These are phyloP conservation scores for Rhabdomys dilectus DNA, from an alignment of 2,113 vertebrate genomes.

Conservation along the genomic window DNA sequence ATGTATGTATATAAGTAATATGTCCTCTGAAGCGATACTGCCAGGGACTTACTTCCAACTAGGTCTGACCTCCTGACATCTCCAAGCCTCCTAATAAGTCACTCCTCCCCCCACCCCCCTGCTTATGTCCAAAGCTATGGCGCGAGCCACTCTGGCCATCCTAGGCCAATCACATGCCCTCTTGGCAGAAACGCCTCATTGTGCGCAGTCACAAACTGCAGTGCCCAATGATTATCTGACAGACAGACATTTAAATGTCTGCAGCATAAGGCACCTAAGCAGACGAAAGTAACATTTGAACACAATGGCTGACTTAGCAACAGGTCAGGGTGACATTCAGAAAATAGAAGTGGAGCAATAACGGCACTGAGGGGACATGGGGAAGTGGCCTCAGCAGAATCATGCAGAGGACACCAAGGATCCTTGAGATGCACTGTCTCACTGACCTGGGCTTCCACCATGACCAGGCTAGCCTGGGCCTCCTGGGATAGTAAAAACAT, in stretches of 20 bases:
- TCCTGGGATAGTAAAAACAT: conserved; percentile 22
- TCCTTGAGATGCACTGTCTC: background rate
- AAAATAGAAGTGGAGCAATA: background rate
- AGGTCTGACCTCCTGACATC: background rate
- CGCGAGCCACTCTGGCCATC: too few species aligned
- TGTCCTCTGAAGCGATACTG: background rate
- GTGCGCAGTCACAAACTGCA: conserved; percentile 73
- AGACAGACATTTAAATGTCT: conserved; percentile 67
- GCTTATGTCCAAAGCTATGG: too few species aligned
- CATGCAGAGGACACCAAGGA: background rate
- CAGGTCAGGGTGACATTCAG: conserved; percentile 49
- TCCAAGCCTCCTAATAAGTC: background rate
- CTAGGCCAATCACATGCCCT: background rate
- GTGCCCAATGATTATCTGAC: conserved; percentile 69
- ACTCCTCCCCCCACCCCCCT: too few species aligned
- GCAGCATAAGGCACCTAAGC: background rate
- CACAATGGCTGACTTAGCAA: conserved; percentile 39
- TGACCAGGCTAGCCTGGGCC: background rate
- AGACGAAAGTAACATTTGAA: conserved; percentile 12
- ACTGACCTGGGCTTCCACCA: background rate
- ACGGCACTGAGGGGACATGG: background rate
- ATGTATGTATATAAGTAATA: background rate
- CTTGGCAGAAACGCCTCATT: conserved; percentile 83
- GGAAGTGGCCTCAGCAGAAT: background rate
- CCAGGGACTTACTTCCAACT: background rate